Percentiles rank a stretch among this genome's conserved stretches.
These are phyloP conservation scores for Aproaerema taeniolella DNA, from an alignment of 2,888 invertebrate genomes.

Conservation along the genomic window DNA sequence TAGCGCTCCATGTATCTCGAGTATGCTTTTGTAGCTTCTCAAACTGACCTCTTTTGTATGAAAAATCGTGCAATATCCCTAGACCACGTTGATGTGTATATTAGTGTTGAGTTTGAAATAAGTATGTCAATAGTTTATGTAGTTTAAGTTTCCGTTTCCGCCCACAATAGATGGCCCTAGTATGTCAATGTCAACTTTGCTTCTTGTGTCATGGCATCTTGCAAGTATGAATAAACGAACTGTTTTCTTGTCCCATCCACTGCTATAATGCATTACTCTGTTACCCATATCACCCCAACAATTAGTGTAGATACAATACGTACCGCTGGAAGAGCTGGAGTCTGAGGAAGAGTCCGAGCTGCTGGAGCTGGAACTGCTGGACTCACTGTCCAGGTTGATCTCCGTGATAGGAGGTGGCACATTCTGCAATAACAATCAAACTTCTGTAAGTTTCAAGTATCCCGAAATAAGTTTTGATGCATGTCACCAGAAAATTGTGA, in stretches of 20 bases:
- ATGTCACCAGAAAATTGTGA: background rate
- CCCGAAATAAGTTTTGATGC: background rate
- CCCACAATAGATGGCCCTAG: background rate
- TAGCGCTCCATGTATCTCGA: too few relatives aligned
- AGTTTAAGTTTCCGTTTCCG: too few relatives aligned
- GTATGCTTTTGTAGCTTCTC: too few relatives aligned
- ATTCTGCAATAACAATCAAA: slow-evolving; percentile 39
- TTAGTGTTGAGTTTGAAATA: too few relatives aligned
- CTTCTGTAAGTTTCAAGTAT: too few relatives aligned
- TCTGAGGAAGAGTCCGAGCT: slow-evolving; percentile 46
- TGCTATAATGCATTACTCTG: background rate
- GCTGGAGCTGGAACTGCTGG: slow-evolving; percentile 43
- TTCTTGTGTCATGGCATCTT: background rate
- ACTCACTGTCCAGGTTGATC: slow-evolving; percentile 53
- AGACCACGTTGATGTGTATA: too few relatives aligned
- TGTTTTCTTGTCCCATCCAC: background rate
- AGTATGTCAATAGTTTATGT: too few relatives aligned
- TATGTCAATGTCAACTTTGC: background rate
- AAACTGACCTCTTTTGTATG: too few relatives aligned
- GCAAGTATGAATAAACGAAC: background rate
- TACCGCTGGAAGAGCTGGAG: background rate
- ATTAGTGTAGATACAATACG: background rate
- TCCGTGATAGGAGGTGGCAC: slow-evolving; percentile 53
- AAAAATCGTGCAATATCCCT: too few relatives aligned
- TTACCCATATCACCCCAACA: background rate